phyloP scores from a whole-genome alignment of 2,888 invertebrate genomes.

The Hirtodrosophila trivittata region DNA sequence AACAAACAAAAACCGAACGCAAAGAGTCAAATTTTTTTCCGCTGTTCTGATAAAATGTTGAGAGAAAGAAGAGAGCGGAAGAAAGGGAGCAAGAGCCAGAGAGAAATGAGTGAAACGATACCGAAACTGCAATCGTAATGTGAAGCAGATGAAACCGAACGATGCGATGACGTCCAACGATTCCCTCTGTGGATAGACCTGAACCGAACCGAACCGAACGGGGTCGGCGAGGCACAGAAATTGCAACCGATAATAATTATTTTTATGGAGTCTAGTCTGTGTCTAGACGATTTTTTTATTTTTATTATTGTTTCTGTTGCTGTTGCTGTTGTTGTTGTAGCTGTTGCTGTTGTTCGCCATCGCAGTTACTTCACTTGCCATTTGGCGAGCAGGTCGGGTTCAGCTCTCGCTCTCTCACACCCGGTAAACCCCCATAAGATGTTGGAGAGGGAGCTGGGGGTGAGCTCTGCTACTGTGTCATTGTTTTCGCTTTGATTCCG shows the following conservation, averaged over 20 bases:
- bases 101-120: slow-evolving; percentile 14
- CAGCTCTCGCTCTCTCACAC: slow-evolving; percentile 24
- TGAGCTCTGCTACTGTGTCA: slow-evolving; percentile 73
- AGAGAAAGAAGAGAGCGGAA: neutral
- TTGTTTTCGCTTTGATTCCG: slow-evolving; percentile 82
- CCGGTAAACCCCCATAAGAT: neutral
- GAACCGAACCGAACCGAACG: slow-evolving; percentile 24
- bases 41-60: neutral
- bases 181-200: slow-evolving; percentile 31
- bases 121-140: slow-evolving; percentile 58
- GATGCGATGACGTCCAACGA: slow-evolving; percentile 50
- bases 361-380: slow-evolving; percentile 66
- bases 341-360: slow-evolving; percentile 13
- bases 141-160: slow-evolving; percentile 71
- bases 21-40: neutral
- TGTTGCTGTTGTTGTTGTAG: slow-evolving; percentile 33
- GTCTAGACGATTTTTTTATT: slow-evolving; percentile 83
- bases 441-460: neutral
- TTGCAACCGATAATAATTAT: slow-evolving; percentile 84
- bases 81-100: neutral
- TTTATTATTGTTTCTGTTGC: slow-evolving; percentile 56
- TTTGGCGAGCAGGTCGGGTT: slow-evolving; percentile 62
- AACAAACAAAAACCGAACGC: neutral
- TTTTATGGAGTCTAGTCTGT: slow-evolving; percentile 84
- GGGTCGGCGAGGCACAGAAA: slow-evolving; percentile 75